A percentile compares a stretch with the other conserved stretches of the same genome.
phyloP scores from a whole-genome alignment of 2,888 invertebrate species.

The Biston betularia region DNA sequence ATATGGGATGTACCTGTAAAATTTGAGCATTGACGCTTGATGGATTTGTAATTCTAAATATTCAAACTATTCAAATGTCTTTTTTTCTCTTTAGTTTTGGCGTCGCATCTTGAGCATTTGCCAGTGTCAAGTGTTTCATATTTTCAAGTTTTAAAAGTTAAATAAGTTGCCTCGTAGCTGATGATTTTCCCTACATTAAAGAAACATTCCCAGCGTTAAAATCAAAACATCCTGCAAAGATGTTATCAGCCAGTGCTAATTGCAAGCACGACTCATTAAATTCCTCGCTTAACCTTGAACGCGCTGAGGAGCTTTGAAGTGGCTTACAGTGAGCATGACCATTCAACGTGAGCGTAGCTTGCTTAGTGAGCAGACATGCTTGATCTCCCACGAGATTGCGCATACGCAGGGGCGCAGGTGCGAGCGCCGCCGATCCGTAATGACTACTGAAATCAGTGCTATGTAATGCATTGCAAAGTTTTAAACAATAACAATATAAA shows the following conservation, averaged over 20 bases:
- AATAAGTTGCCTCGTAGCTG: too few species aligned
- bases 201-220: conserved; percentile 4
- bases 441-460: neutral
- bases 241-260: conserved; percentile 18
- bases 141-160: too few species aligned
- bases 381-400: conserved; percentile 33
- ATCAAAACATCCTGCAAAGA: conserved; percentile 22
- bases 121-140: too few species aligned
- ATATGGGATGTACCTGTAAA: too few species aligned
- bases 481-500: too few species aligned
- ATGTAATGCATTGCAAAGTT: neutral
- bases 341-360: conserved; percentile 9
- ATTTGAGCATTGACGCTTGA: too few species aligned
- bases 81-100: too few species aligned
- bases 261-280: conserved; percentile 24
- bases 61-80: too few species aligned
- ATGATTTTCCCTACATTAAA: too few species aligned
- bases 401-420: conserved; percentile 20
- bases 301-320: conserved; percentile 14
- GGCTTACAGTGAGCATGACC: conserved; percentile 7
- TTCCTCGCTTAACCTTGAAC: conserved; percentile 25
- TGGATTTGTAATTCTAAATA: too few species aligned
- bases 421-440: neutral
- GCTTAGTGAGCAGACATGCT: conserved; percentile 10
- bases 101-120: too few species aligned